Evolutionary conservation across 1,140 invertebrate genomes (phyloP).

Genomic region (Ooceraea biroi): DNA sequence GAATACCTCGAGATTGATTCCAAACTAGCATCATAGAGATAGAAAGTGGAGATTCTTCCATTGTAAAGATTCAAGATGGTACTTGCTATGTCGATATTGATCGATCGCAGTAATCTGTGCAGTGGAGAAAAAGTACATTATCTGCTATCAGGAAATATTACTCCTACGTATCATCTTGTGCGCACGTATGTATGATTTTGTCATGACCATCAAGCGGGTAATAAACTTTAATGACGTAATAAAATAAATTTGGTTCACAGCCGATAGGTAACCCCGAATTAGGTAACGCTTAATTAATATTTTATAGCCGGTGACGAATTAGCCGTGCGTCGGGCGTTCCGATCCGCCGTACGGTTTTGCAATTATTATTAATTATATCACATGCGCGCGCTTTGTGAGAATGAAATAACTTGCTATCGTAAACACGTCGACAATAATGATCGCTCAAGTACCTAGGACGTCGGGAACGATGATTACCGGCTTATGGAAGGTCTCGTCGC

Average conservation of each 20-base stretch:
- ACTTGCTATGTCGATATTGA: neutral
- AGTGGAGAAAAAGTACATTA: neutral
- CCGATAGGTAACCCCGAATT: neutral
- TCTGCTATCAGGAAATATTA: neutral
- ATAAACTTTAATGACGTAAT: constrained; percentile 3
- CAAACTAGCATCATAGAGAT: neutral
- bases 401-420: constrained; percentile 65
- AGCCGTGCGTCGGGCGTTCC: neutral
- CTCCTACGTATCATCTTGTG: neutral
- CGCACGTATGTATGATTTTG: constrained; percentile 27
- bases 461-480: constrained; percentile 64
- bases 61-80: neutral
- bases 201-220: neutral
- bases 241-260: neutral
- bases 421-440: constrained; percentile 70
- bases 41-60: neutral
- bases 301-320: constrained; percentile 51
- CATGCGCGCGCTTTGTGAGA: constrained; percentile 38
- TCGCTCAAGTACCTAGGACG: constrained; percentile 53
- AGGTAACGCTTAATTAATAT: constrained; percentile 51
- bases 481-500: constrained; percentile 65
- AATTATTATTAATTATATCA: constrained; percentile 73
- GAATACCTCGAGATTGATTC: constrained; percentile 42
- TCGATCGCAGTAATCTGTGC: neutral
- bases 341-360: constrained; percentile 10